A percentile compares a stretch with the other conserved stretches of the same genome.
Evolutionary conservation across 2,797 vertebrate species (phyloP).

Genomic region (Chaetophractus vellerosus): DNA sequence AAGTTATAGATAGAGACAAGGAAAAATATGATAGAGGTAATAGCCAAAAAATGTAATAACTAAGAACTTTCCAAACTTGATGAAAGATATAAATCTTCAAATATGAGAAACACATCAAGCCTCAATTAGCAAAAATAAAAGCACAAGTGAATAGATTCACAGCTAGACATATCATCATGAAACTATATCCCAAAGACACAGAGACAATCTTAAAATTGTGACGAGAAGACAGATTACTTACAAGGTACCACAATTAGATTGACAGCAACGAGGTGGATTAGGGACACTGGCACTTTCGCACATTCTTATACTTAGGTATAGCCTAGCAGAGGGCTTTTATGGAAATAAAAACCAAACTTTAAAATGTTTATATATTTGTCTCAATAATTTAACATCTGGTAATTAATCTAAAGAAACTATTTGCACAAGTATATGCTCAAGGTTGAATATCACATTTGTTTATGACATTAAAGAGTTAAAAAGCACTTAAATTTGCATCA

Average conservation of each 20-base stretch:
- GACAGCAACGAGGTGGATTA: neutral
- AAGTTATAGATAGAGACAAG: neutral
- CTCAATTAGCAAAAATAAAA: neutral
- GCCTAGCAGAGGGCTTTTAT: neutral
- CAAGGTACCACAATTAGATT: neutral
- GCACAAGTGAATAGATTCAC: neutral
- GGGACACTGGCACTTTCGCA: neutral
- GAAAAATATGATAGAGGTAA: neutral
- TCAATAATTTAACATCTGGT: constrained; percentile 40
- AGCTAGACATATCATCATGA: neutral
- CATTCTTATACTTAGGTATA: neutral
- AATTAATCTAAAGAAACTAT: neutral
- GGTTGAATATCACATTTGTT: neutral
- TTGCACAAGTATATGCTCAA: neutral
- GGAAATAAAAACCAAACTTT: neutral
- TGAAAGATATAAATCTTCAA: neutral
- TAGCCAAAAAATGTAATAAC: neutral
- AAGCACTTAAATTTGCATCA: constrained; percentile 3
- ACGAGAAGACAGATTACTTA: neutral
- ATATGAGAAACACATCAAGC: neutral
- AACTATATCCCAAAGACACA: neutral
- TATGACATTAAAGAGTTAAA: neutral
- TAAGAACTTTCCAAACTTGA: neutral
- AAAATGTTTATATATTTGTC: constrained; percentile 8
- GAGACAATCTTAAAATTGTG: neutral